A percentile compares a stretch with the other conserved stretches of the same genome.
Conservation (phyloP, 2,113 vertebrate genomes). For the Phaethon lepturus region DNA sequence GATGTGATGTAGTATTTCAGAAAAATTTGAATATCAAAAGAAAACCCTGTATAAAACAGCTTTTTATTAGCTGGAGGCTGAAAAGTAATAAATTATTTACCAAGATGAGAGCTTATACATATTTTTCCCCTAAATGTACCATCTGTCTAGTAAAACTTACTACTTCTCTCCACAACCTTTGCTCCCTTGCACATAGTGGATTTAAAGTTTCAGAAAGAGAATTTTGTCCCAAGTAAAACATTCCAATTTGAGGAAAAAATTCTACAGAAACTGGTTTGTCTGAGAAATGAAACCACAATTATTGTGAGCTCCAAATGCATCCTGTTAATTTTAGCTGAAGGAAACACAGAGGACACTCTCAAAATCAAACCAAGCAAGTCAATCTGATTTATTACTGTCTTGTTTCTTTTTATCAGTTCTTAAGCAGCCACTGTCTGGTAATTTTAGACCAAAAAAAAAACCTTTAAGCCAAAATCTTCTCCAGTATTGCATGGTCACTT, state of each 20-base stretch:
- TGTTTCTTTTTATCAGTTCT: not conserved
- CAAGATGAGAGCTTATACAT: not conserved
- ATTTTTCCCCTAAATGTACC: not conserved
- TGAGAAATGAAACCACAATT: not conserved
- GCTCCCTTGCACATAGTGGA: not conserved
- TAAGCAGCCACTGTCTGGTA: not conserved
- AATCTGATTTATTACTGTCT: not conserved
- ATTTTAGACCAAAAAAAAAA: not conserved
- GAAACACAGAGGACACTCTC: not conserved
- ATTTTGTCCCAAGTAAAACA: not conserved
- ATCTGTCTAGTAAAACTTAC: not conserved
- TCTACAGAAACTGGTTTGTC: not conserved
- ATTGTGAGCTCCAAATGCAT: not conserved
- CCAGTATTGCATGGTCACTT: not conserved
- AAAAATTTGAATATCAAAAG: not conserved
- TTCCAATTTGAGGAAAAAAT: not conserved
- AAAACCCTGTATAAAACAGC: not conserved
- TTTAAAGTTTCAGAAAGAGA: not conserved
- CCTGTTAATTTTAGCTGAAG: not conserved
- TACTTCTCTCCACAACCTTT: not conserved
- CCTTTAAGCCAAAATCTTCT: not conserved
- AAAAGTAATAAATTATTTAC: not conserved
- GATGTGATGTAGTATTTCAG: not conserved
- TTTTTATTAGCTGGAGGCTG: not conserved
- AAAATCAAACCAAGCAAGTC: not conserved